Evolutionary conservation across 2,113 vertebrate species (phyloP), one percentile per base, ranked within the genome.

Genomic region (Hyperopisus bebe): DNA sequence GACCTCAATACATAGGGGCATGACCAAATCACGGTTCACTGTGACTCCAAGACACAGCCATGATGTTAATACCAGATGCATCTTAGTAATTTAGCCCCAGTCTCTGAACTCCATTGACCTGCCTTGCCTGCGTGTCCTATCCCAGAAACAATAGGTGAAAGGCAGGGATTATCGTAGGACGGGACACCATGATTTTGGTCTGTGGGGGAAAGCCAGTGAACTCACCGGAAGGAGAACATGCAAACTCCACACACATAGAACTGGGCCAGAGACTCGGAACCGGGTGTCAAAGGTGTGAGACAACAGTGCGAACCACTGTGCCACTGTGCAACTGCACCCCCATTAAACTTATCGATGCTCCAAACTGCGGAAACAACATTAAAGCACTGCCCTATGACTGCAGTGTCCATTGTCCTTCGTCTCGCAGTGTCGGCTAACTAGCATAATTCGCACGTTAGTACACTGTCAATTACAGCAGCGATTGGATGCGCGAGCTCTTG

Each of bases 401-500:
- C 91, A 91, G 92, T 90, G 50, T 94, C 94, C 95, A 95, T 96
- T 96, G 96, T 95, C 96, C 94, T 94, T 96, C 93, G 93, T 94
- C 95, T 93, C 94, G 94, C 94, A 94, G 95, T 90, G 92, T 92
- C 91, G 95, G 93, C 94, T 97, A 96, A 96, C 97, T 96, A 96
- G 95, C 94, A 95, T 97, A 96, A 97, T 97, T 97, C 96, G 95
- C 95, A 96, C 95, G 96, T 97, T 97, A 97, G 97, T 96, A 97
- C 96, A 94, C 94, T 96, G 95, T 96, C 96, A 97, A 97, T 97
- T 97, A 97, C 93, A 94, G 95, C 95, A 50, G 86, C 58, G n/a
- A 53, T 39, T 87, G 19, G 9, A 51, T 55, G 89, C 47, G 2
- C 24, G 77, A 77, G 88, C 82, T 62, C 93, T 92, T 94, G 94